Evolutionary conservation across 1,140 invertebrate genomes (phyloP).

Genomic region (Scaptodrosophila lebanonensis): DNA sequence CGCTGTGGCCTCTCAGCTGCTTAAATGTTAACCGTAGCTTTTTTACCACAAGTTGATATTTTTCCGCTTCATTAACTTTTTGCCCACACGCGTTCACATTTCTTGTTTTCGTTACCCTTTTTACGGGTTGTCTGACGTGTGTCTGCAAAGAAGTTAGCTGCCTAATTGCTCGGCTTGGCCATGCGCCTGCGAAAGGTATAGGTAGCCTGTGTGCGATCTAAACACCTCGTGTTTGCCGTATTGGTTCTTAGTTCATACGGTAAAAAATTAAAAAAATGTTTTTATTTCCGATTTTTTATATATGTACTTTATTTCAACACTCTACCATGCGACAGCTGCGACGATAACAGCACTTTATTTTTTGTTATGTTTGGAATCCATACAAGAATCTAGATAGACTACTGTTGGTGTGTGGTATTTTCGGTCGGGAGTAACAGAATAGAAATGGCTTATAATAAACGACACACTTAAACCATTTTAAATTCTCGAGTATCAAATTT

Average conservation of each 20-base stretch:
- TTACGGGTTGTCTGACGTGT: conserved; percentile 51
- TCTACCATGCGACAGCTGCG: conserved; percentile 50
- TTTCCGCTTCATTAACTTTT: conserved; percentile 72
- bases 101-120: conserved; percentile 22
- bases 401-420: conserved; percentile 45
- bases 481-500: too few species aligned
- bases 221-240: conserved; percentile 41
- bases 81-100: conserved; percentile 59
- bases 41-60: conserved; percentile 53
- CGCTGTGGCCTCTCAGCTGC: conserved; percentile 25
- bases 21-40: conserved; percentile 18
- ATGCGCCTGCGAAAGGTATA: conserved; percentile 7
- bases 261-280: conserved; percentile 22
- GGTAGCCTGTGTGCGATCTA: conserved; percentile 31
- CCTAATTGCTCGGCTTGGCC: conserved; percentile 40
- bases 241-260: neutral
- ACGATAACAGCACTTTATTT: conserved; percentile 46
- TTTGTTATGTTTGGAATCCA: conserved; percentile 66
- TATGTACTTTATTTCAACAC: conserved; percentile 41
- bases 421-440: conserved; percentile 32
- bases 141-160: conserved; percentile 52
- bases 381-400: conserved; percentile 48
- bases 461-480: too few species aligned
- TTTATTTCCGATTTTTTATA: conserved; percentile 68
- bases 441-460: too few species aligned